phyloP scores from a whole-genome alignment of 1,140 invertebrate species.

The Metopolophium dirhodum region DNA sequence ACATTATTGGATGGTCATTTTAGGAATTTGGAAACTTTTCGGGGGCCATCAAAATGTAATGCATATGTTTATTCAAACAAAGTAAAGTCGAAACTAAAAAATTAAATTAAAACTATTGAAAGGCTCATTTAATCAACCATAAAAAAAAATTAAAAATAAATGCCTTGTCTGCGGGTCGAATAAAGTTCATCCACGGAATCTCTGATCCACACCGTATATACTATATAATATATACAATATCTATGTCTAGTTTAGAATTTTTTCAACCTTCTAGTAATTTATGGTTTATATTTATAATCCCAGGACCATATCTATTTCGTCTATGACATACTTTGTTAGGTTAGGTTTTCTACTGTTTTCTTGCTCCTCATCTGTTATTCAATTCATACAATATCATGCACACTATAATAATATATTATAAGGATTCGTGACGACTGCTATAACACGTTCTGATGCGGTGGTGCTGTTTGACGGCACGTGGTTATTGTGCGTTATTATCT shows the following conservation, averaged over 20 bases:
- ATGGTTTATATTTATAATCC: not conserved
- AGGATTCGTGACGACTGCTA: not conserved
- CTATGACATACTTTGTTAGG: not conserved
- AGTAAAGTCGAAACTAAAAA: not conserved
- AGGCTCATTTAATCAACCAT: not conserved
- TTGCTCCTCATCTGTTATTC: not conserved
- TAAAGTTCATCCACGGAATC: not conserved
- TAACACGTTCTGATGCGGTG: not conserved
- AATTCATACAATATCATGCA: not conserved
- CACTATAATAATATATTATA: not conserved
- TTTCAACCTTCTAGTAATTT: not conserved
- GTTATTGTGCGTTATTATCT: not conserved
- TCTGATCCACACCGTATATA: not conserved
- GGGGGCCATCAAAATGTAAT: not conserved
- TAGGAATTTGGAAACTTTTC: too few species aligned
- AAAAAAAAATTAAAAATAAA: not conserved
- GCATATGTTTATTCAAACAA: not conserved
- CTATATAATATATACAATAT: not conserved
- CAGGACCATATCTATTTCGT: too few species aligned
- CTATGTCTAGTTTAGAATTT: not conserved
- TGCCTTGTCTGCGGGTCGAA: not conserved
- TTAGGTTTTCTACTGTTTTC: not conserved
- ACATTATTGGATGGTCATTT: too few species aligned
- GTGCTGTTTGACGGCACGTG: not conserved
- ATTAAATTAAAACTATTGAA: not conserved